These are phyloP conservation scores for Holotrichia oblita DNA, from an alignment of 1,140 invertebrate genomes.

Conservation along the genomic window DNA sequence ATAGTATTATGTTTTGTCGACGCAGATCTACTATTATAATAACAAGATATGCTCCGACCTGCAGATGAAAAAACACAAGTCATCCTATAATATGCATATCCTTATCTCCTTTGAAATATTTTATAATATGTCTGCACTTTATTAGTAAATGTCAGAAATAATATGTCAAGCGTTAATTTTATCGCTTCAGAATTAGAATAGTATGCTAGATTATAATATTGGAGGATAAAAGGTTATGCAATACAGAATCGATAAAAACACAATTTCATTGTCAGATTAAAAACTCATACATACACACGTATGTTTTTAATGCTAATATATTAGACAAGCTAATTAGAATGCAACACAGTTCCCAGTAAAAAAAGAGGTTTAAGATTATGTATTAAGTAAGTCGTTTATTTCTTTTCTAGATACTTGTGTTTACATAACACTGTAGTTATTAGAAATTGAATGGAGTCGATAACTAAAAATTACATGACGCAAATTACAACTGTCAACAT, in stretches of 20 bases:
- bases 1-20: too few species aligned
- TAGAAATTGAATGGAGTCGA: too few species aligned
- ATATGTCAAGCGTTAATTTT: too few species aligned
- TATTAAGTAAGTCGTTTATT: neutral
- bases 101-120: too few species aligned
- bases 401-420: neutral
- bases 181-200: too few species aligned
- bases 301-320: neutral
- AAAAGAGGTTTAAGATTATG: neutral
- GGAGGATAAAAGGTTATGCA: neutral
- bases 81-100: too few species aligned
- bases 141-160: too few species aligned
- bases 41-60: too few species aligned
- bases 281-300: neutral
- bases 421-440: neutral
- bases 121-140: too few species aligned
- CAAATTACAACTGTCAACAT: neutral
- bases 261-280: too few species aligned
- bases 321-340: neutral
- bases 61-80: too few species aligned
- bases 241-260: neutral
- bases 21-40: too few species aligned
- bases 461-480: neutral
- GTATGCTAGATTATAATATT: neutral
- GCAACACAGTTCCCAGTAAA: neutral